Conservation (phyloP, 2,888 invertebrate species). For the Calliopum simillimum region DNA sequence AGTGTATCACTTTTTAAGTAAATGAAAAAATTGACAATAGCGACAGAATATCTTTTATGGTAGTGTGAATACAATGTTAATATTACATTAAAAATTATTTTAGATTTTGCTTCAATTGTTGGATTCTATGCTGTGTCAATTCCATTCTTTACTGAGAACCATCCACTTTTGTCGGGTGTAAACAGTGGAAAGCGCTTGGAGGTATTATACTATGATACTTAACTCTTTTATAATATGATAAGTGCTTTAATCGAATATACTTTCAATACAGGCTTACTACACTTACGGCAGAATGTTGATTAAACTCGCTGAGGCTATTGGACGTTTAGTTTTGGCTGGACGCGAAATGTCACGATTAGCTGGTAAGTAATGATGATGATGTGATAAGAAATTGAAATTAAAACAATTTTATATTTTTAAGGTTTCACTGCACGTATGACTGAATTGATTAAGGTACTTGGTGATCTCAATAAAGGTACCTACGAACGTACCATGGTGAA, state of each 20-base stretch:
- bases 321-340: slow-evolving; percentile 93
- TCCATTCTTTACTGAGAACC: slow-evolving; percentile 86
- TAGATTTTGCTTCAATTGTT: slow-evolving; percentile 94
- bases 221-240: not conserved
- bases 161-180: slow-evolving; percentile 75
- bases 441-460: slow-evolving; percentile 85
- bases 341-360: slow-evolving; percentile 93
- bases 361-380: slow-evolving; percentile 68
- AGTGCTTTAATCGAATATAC: not conserved
- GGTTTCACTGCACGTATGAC: slow-evolving; percentile 91
- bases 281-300: slow-evolving; percentile 84
- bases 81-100: slow-evolving; percentile 16
- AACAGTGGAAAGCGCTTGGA: slow-evolving; percentile 84
- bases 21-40: no score
- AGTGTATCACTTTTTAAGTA: no score
- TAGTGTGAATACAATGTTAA: not conserved
- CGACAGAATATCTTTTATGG: no score
- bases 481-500: slow-evolving; percentile 73
- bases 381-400: not conserved
- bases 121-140: slow-evolving; percentile 96
- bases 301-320: slow-evolving; percentile 98
- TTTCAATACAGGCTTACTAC: slow-evolving; percentile 81
- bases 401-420: slow-evolving; percentile 34
- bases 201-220: slow-evolving; percentile 66
- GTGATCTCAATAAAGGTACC: slow-evolving; percentile 83